phyloP scores from a whole-genome alignment of 2,888 invertebrate species.

The Drosophila lacicola region DNA sequence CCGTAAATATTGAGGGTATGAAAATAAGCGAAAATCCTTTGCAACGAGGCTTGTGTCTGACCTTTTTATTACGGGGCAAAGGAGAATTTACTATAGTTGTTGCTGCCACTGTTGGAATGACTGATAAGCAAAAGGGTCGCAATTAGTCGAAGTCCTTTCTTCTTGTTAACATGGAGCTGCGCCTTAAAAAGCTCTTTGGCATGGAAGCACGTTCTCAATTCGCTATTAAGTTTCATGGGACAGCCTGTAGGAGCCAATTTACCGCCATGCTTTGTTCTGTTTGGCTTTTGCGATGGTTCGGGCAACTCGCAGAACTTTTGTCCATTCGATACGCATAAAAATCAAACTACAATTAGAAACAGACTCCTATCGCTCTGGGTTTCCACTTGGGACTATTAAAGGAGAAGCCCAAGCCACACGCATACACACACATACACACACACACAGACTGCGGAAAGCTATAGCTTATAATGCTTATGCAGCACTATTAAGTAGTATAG shows the following conservation, averaged over 20 bases:
- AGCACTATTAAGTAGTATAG: conserved; percentile 42
- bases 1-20: background rate
- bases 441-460: background rate
- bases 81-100: conserved; percentile 16
- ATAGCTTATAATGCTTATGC: conserved; percentile 61
- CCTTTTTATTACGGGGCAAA: conserved; percentile 12
- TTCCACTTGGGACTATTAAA: conserved; percentile 55
- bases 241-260: conserved; percentile 19
- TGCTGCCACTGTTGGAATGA: conserved; percentile 21
- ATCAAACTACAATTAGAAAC: conserved; percentile 78
- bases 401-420: conserved; percentile 30
- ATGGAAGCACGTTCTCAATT: conserved; percentile 67
- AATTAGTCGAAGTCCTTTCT: conserved; percentile 63
- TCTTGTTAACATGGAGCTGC: conserved; percentile 42
- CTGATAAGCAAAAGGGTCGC: conserved; percentile 67
- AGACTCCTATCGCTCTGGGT: conserved; percentile 44
- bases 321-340: conserved; percentile 76
- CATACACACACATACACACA: conserved; percentile 4
- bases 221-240: conserved; percentile 66
- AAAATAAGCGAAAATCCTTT: conserved; percentile 19
- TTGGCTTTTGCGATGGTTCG: background rate
- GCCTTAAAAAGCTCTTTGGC: conserved; percentile 46
- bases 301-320: conserved; percentile 34
- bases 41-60: conserved; percentile 16
- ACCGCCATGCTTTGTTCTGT: conserved; percentile 15